Evolutionary conservation across 2,888 invertebrate genomes (phyloP).

Genomic region (Himalopsyche japonica): DNA sequence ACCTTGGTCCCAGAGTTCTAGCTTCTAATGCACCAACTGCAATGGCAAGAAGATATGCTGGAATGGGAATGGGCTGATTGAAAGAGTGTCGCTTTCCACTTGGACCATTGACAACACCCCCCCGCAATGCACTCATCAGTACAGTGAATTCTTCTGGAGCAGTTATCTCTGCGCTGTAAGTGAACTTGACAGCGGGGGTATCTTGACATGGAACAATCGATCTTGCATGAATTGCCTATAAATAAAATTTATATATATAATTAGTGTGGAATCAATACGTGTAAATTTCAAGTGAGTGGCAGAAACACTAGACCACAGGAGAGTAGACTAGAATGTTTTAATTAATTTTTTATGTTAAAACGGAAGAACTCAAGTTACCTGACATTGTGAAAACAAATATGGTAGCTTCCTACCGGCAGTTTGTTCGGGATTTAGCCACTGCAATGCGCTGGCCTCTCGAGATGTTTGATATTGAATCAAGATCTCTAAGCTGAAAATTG

Average conservation of each 20-base stretch:
- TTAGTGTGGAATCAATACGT: too few species aligned
- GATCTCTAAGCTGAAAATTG: constrained; percentile 55
- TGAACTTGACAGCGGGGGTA: constrained; percentile 85
- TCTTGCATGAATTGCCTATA: constrained; percentile 83
- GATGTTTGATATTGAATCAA: constrained; percentile 76
- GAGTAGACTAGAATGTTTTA: too few species aligned
- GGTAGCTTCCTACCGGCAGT: constrained; percentile 86
- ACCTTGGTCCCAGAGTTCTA: constrained; percentile 73
- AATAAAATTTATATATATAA: too few species aligned
- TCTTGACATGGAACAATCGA: constrained; percentile 93
- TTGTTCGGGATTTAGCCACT: constrained; percentile 86
- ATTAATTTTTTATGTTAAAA: too few species aligned
- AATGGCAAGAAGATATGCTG: constrained; percentile 87
- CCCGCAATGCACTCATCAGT: constrained; percentile 83
- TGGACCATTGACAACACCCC: constrained; percentile 49
- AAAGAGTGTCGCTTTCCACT: constrained; percentile 62
- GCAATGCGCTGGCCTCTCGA: constrained; percentile 77
- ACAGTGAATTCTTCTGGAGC: constrained; percentile 77
- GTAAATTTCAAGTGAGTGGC: too few species aligned
- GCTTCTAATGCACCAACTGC: constrained; percentile 83
- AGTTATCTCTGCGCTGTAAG: constrained; percentile 75
- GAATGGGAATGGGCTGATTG: constrained; percentile 79
- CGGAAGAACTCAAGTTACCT: constrained; percentile 54
- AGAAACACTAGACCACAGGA: too few species aligned
- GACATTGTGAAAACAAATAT: constrained; percentile 83